Evolutionary conservation across 2,113 vertebrate species (phyloP).

Genomic region (Tringa solitaria): DNA sequence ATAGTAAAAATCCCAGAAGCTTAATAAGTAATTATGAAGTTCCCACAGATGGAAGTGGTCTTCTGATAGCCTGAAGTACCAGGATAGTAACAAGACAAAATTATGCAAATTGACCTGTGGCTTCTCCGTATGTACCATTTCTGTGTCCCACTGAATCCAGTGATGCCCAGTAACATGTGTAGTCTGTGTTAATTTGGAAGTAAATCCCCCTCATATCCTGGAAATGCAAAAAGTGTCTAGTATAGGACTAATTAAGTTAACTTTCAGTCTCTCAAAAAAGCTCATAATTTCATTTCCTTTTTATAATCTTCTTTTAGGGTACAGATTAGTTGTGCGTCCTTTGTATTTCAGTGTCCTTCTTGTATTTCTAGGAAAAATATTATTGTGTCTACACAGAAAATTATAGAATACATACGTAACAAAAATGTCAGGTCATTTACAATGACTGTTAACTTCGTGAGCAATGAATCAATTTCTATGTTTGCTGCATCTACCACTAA

Average conservation of each 20-base stretch:
- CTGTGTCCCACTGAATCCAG: not conserved
- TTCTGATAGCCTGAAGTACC: not conserved
- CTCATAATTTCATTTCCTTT: not conserved
- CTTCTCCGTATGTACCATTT: accelerated
- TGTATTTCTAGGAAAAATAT: not conserved
- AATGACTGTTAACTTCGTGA: not conserved
- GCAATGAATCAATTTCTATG: not conserved
- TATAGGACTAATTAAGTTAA: not conserved
- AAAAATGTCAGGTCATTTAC: not conserved
- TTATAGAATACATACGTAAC: not conserved
- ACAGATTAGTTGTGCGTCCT: not conserved
- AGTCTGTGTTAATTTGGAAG: not conserved
- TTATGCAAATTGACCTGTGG: not conserved
- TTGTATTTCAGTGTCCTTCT: not conserved
- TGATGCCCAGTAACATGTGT: not conserved
- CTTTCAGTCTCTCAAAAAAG: not conserved
- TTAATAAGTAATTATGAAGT: not conserved
- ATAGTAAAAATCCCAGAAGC: not conserved
- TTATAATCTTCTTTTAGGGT: not conserved
- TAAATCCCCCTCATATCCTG: not conserved
- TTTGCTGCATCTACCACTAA: not conserved
- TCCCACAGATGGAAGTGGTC: not conserved
- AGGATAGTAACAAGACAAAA: not conserved
- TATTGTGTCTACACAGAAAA: not conserved
- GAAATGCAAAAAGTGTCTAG: not conserved